Base-by-base conservation (phyloP, 2,797 vertebrate genomes). In the Psittacula derbiana region DNA sequence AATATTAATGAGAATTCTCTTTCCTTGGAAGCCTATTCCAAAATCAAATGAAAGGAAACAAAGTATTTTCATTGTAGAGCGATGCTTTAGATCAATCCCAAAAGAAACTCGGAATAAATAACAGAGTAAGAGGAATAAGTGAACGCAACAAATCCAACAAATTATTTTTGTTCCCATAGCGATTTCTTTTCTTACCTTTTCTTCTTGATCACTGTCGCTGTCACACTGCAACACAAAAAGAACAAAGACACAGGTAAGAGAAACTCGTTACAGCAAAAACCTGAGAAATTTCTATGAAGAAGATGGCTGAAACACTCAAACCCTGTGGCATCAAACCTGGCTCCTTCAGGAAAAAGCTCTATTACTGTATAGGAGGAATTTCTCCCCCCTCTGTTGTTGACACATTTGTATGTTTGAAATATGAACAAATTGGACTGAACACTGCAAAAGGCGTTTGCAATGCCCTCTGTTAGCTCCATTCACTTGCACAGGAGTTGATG, bases 161-260 rank as follows among this genome's bases (percentile, higher is more conserved):
- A 84, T 70, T 25, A 57, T 24, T 88, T 94, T 90, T 88, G 41
- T 10, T 80, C 83, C 61, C 94, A 53, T 30, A 65, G 8, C 5
- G n/a, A 55, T 52, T 60, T 46, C 47, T 7, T 80, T 43, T 91
- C 98, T 98, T 99, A 99, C 99, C 99, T 99, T 99, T 97, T 99
- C 99, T 93, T 99, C 99, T 94, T 98, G 99, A 96, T 99, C 99
- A 65, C 98, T 99, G 97, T 99, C 99, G 2, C 99, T 99, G 98
- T 99, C 99, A 91, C 99, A 99, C 99, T 98, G 97, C 92, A 98
- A 98, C 60, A 88, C 82, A 97, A 97, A 92, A 92, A 96, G 92
- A 78, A 55, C 74, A 92, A 53, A 67, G 80, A 66, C 25, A 88
- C 90, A 81, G 93, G 90, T 95, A 57, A 73, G 93, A 91, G 38